These are phyloP conservation scores for Accipiter cooperii DNA, from an alignment of 2,113 vertebrate genomes.

Conservation along the genomic window DNA sequence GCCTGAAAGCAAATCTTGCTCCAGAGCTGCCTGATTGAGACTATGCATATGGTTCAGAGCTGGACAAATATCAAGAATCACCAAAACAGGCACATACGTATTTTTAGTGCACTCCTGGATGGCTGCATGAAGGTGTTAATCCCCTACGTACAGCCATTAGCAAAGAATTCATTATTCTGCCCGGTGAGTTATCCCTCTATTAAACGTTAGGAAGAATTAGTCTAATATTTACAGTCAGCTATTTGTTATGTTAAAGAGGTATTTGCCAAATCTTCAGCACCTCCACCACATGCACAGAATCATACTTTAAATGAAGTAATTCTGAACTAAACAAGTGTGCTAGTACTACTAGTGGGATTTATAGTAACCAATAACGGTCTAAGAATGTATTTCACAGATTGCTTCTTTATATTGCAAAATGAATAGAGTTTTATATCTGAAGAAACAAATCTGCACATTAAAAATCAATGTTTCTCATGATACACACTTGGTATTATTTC, in stretches of 20 bases:
- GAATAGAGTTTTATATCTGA: conserved; percentile 69
- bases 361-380: conserved; percentile 47
- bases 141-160: neutral
- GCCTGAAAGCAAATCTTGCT: neutral
- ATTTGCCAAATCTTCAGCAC: conserved; percentile 62
- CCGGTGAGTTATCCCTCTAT: conserved; percentile 57
- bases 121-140: conserved; percentile 21
- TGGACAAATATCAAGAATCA: neutral
- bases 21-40: neutral
- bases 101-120: neutral
- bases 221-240: conserved; percentile 57
- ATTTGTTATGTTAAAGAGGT: conserved; percentile 54
- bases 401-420: conserved; percentile 69
- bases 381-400: conserved; percentile 63
- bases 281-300: conserved; percentile 31
- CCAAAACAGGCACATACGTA: neutral
- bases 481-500: conserved; percentile 68
- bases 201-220: conserved; percentile 46
- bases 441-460: conserved; percentile 72
- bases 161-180: conserved; percentile 52
- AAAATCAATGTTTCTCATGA: conserved; percentile 71
- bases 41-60: neutral
- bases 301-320: conserved; percentile 63
- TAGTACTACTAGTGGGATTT: conserved; percentile 49
- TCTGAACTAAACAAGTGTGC: conserved; percentile 64